Conservation (phyloP, 2,888 invertebrate species). For the Dorcus parallelipipedus region DNA sequence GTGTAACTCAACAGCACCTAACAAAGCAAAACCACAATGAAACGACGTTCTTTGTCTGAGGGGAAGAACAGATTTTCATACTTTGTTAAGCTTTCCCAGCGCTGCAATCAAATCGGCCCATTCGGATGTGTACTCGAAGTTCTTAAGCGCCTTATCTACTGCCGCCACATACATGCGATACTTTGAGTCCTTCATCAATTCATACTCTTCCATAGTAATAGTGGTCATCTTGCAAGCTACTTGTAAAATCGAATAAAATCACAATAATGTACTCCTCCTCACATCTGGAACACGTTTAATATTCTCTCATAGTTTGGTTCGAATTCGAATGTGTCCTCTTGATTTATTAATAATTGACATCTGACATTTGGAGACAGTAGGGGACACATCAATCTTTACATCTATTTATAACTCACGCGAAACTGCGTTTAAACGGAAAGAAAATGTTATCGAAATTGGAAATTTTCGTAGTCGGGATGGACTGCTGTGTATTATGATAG, state of each 20-base stretch:
- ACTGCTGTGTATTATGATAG: too few relatives aligned
- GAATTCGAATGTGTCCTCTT: neutral
- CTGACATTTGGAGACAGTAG: neutral
- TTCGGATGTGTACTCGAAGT: conserved; percentile 91
- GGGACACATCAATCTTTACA: neutral
- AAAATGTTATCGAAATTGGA: too few relatives aligned
- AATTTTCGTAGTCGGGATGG: too few relatives aligned
- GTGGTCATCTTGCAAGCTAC: conserved; percentile 47
- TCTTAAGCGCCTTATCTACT: conserved; percentile 84
- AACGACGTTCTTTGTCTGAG: neutral
- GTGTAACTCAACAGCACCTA: conserved; percentile 75
- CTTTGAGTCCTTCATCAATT: conserved; percentile 76
- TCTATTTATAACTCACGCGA: too few relatives aligned
- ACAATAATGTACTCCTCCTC: too few relatives aligned
- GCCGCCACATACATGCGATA: conserved; percentile 76
- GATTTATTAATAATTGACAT: neutral
- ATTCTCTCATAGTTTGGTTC: too few relatives aligned
- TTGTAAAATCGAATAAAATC: too few relatives aligned
- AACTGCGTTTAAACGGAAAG: too few relatives aligned
- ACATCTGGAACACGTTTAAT: too few relatives aligned
- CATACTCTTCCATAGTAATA: conserved; percentile 71
- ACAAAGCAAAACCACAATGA: neutral
- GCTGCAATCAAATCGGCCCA: conserved; percentile 93
- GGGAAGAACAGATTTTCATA: conserved; percentile 39
- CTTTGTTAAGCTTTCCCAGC: conserved; percentile 85